Evolutionary conservation across 2,113 vertebrate species (phyloP).

Genomic region (Onychostruthus taczanowskii): DNA sequence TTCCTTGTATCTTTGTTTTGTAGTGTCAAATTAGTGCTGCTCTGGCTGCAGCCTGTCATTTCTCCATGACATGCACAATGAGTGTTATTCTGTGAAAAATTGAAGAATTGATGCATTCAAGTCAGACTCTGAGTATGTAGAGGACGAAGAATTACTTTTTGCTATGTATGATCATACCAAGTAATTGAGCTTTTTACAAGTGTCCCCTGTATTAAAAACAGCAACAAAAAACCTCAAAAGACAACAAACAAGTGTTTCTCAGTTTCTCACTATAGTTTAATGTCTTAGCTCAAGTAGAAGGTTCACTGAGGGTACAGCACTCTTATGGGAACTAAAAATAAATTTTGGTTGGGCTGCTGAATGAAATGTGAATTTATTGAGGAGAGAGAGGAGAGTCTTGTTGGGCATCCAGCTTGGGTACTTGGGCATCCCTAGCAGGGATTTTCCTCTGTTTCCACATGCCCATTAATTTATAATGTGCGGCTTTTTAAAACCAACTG

Average conservation of each 20-base stretch:
- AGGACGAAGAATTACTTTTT: not conserved
- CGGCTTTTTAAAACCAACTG: not conserved
- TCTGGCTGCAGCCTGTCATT: not conserved
- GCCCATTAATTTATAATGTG: not conserved
- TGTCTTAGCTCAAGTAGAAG: not conserved
- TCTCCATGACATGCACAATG: not conserved
- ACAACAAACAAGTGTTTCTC: not conserved
- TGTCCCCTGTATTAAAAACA: not conserved
- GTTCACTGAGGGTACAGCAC: not conserved
- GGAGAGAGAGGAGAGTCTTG: not conserved
- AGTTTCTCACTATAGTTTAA: not conserved
- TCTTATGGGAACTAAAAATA: not conserved
- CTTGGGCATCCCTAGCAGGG: not conserved
- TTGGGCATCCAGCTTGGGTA: not conserved
- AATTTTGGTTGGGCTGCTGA: not conserved
- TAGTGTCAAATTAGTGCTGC: not conserved
- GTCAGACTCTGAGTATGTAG: not conserved
- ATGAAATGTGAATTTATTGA: not conserved
- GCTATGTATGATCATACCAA: accelerated
- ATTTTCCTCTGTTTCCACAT: not conserved
- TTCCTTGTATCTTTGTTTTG: not conserved
- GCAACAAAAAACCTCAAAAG: not conserved
- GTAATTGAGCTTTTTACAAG: not conserved
- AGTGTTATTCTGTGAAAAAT: not conserved
- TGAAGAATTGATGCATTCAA: accelerated